These are phyloP conservation scores for Drosophila dives DNA, from an alignment of 2,888 invertebrate species.

Conservation along the genomic window DNA sequence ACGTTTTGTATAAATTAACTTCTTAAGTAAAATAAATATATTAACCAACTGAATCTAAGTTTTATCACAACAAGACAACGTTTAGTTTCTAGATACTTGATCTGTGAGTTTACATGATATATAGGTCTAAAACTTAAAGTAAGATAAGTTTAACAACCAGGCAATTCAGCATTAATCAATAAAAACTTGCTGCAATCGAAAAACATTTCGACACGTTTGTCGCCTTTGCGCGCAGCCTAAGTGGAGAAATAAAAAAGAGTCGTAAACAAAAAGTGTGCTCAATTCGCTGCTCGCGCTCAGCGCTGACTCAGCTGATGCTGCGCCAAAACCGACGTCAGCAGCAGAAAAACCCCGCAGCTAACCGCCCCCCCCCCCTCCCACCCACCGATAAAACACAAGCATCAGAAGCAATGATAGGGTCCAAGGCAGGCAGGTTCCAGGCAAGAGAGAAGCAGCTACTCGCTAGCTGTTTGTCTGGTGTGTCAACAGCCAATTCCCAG, in stretches of 20 bases:
- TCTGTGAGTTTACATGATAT: not conserved
- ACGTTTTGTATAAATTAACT: not conserved
- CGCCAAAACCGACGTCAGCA: constrained; percentile 27
- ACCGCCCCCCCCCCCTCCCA: constrained; percentile 13
- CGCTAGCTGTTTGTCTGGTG: constrained; percentile 35
- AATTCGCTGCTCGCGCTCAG: constrained; percentile 22
- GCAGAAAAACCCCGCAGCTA: constrained; percentile 40
- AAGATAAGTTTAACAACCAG: not conserved
- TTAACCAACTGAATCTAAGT: not conserved
- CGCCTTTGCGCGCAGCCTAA: constrained; percentile 39
- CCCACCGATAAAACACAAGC: not conserved
- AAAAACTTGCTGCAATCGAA: not conserved
- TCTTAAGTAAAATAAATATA: not conserved
- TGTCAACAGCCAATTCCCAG: constrained; percentile 67
- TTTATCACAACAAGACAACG: not conserved
- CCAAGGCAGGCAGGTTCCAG: constrained; percentile 67
- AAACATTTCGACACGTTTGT: constrained; percentile 34
- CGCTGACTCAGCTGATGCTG: constrained; percentile 74
- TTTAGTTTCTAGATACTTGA: not conserved
- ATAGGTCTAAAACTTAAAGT: not conserved
- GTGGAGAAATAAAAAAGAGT: constrained; percentile 38
- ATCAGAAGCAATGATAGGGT: constrained; percentile 24
- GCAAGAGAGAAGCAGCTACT: constrained; percentile 10
- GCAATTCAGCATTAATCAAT: not conserved
- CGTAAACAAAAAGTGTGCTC: constrained; percentile 59